These are phyloP conservation scores for Hemiscyllium ocellatum DNA, from an alignment of 2,113 vertebrate species.

Conservation along the genomic window DNA sequence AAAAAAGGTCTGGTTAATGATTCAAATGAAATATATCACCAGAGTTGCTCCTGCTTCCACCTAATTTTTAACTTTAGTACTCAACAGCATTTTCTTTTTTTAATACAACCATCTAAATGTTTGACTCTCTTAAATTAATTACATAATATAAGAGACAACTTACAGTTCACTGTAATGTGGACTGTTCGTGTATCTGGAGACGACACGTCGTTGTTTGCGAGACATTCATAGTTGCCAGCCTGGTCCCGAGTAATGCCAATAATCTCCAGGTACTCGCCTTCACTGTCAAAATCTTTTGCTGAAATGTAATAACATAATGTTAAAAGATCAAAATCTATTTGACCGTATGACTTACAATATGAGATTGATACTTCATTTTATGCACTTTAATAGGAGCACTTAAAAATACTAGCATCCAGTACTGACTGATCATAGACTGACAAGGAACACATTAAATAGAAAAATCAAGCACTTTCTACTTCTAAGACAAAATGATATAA, in stretches of 20 bases:
- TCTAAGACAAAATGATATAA: neutral
- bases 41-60: neutral
- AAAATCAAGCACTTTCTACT: neutral
- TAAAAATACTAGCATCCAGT: too few species aligned
- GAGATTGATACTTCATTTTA: neutral
- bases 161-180: slow-evolving; percentile 94
- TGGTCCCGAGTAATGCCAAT: slow-evolving; percentile 88
- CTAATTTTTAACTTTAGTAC: neutral
- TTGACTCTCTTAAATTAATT: neutral
- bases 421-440: neutral
- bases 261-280: slow-evolving; percentile 89
- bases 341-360: neutral
- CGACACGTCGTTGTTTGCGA: slow-evolving; percentile 86
- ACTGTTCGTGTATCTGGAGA: slow-evolving; percentile 87
- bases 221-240: slow-evolving; percentile 91
- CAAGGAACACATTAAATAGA: neutral
- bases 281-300: slow-evolving; percentile 73
- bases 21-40: neutral
- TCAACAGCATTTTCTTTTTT: neutral
- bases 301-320: slow-evolving; percentile 23
- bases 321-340: slow-evolving; percentile 7
- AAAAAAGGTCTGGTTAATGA: neutral
- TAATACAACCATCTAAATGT: neutral
- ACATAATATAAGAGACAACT: slow-evolving; percentile 56
- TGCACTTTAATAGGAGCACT: neutral